phyloP scores from a whole-genome alignment of 2,113 vertebrate species.

The Colius striatus region DNA sequence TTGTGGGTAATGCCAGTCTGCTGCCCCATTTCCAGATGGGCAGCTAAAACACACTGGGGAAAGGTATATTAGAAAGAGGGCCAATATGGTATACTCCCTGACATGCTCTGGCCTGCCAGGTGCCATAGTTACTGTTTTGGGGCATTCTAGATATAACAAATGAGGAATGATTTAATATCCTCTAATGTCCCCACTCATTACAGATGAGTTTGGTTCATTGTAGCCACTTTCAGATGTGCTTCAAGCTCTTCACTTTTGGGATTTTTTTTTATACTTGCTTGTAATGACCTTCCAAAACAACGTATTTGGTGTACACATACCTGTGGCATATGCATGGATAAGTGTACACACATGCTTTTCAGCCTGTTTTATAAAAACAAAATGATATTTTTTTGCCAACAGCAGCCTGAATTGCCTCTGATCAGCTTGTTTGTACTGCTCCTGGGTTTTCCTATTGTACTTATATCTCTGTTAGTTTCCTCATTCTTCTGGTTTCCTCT shows the following conservation, averaged over 20 bases:
- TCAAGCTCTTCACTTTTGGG: neutral
- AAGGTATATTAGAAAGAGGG: neutral
- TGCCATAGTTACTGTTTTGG: neutral
- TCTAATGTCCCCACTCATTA: neutral
- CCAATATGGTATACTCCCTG: accelerated
- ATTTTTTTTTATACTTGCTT: neutral
- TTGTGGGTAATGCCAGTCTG: neutral
- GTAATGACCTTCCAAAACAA: neutral
- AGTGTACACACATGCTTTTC: neutral
- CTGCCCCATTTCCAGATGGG: accelerated
- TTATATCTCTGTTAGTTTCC: constrained; percentile 16
- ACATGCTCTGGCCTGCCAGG: neutral
- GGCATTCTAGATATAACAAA: neutral
- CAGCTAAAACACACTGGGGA: neutral
- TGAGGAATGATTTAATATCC: neutral
- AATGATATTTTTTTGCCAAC: neutral
- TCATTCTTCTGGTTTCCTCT: constrained; percentile 50
- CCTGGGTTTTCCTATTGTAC: neutral
- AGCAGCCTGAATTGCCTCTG: neutral
- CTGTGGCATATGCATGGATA: neutral
- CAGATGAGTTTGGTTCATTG: neutral
- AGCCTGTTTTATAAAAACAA: neutral
- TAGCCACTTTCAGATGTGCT: neutral
- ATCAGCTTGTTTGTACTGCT: neutral
- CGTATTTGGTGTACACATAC: accelerated